phyloP scores from a whole-genome alignment of 2,113 vertebrate species.

The Apeltes quadracus region DNA sequence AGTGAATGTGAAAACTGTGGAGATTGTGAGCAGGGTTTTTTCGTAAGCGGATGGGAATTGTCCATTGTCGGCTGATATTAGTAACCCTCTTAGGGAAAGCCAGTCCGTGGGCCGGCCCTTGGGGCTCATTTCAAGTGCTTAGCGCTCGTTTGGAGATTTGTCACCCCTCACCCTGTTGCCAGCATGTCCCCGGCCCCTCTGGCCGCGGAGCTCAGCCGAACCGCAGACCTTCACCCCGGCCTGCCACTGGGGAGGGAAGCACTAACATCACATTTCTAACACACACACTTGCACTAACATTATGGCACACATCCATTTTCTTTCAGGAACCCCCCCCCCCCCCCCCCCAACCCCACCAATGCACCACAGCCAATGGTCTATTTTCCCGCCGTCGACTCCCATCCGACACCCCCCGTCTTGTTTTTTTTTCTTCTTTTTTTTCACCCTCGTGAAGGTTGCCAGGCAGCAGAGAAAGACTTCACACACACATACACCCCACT shows the following conservation, averaged over 20 bases:
- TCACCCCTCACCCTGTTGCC: slow-evolving; percentile 76
- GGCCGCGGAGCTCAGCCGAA: slow-evolving; percentile 61
- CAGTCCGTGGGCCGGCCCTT: slow-evolving; percentile 70
- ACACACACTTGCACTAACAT: slow-evolving; percentile 38
- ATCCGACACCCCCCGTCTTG: slow-evolving; percentile 37
- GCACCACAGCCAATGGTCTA: slow-evolving; percentile 64
- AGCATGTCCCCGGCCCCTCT: slow-evolving; percentile 70
- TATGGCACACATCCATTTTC: slow-evolving; percentile 62
- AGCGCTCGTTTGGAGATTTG: slow-evolving; percentile 78
- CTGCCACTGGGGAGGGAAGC: slow-evolving; percentile 65
- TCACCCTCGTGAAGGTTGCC: slow-evolving; percentile 72
- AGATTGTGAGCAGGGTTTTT: slow-evolving; percentile 36
- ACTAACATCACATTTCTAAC: slow-evolving; percentile 59
- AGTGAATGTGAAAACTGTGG: too few relatives aligned
- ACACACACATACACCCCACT: slow-evolving; percentile 71
- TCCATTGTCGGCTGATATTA: slow-evolving; percentile 75
- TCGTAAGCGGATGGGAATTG: slow-evolving; percentile 68
- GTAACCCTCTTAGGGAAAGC: slow-evolving; percentile 80
- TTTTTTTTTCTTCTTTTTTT: slow-evolving; percentile 46
- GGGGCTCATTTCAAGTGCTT: slow-evolving; percentile 81
- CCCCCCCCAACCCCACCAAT: slow-evolving; percentile 19
- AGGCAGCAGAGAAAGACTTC: slow-evolving; percentile 78
- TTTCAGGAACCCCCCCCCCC: slow-evolving; percentile 31
- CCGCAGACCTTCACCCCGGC: slow-evolving; percentile 59
- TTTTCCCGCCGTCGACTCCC: slow-evolving; percentile 73